Evolutionary conservation across 1,140 invertebrate species (phyloP).

Genomic region (Episyrphus balteatus): DNA sequence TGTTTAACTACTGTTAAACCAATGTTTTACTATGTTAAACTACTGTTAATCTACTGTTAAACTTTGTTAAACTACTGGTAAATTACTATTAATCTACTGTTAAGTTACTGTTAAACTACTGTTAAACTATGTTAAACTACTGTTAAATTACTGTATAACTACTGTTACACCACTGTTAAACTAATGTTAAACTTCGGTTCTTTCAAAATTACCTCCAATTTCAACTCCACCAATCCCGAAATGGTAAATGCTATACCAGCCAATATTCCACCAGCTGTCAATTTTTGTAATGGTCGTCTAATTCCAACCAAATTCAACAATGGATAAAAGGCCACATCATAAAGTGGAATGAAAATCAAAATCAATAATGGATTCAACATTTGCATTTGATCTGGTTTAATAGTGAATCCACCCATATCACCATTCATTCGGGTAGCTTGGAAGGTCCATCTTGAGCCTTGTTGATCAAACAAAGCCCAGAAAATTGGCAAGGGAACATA

Average conservation of each 20-base stretch:
- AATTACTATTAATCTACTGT: no score
- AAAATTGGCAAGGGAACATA: constrained; percentile 72
- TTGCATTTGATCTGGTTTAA: constrained; percentile 76
- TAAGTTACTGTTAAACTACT: no score
- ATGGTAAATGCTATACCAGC: constrained; percentile 76
- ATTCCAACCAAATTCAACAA: constrained; percentile 41
- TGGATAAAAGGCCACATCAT: constrained; percentile 61
- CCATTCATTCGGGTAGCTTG: constrained; percentile 88
- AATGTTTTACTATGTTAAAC: no score
- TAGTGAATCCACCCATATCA: constrained; percentile 47
- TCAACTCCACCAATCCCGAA: constrained; percentile 72
- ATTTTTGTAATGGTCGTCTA: constrained; percentile 41
- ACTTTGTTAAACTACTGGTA: no score
- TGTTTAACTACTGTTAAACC: no score
- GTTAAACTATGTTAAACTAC: no score
- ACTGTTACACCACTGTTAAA: no score
- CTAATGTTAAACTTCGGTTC: no score
- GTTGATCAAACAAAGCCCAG: constrained; percentile 73
- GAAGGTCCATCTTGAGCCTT: constrained; percentile 89
- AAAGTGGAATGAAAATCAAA: constrained; percentile 65
- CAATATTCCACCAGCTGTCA: constrained; percentile 67
- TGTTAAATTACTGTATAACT: no score
- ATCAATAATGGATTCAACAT: constrained; percentile 70
- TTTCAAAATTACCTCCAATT: constrained; percentile 47
- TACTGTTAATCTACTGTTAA: no score